Conservation (phyloP, 2,797 vertebrate genomes). For the Atherinosoma microstoma region DNA sequence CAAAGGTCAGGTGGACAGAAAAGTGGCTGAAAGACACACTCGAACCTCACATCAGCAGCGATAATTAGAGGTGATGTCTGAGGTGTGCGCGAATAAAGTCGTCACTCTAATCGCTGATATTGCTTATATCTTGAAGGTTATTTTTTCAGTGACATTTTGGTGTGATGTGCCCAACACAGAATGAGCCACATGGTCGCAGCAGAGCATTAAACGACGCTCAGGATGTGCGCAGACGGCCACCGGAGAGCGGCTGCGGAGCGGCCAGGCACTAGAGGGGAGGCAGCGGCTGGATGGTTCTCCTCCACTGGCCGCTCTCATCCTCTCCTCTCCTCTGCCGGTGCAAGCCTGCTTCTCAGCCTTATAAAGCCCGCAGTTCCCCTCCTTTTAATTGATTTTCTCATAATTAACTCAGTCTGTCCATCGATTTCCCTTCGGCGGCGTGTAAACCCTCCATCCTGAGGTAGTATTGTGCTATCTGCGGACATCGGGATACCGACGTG, state of each 20-base stretch:
- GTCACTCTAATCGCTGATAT: background rate
- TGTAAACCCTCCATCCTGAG: constrained; percentile 66
- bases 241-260: constrained; percentile 33
- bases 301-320: constrained; percentile 38
- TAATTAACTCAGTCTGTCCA: constrained; percentile 89
- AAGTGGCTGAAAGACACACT: constrained; percentile 11
- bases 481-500: constrained; percentile 76
- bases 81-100: constrained; percentile 7
- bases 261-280: constrained; percentile 4
- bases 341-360: constrained; percentile 63
- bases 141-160: background rate
- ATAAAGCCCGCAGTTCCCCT: constrained; percentile 81
- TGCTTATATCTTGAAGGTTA: background rate
- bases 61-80: background rate
- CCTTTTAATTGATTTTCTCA: constrained; percentile 90
- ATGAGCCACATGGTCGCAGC: background rate
- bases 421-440: constrained; percentile 86
- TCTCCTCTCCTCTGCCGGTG: constrained; percentile 63
- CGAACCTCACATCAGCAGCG: constrained; percentile 3
- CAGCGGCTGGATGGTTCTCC: constrained; percentile 24
- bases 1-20: constrained; percentile 19
- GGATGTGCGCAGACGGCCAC: constrained; percentile 9
- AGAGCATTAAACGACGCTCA: background rate
- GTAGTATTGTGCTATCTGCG: constrained; percentile 75
- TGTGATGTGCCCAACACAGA: background rate